A percentile compares a stretch with the other conserved stretches of the same genome.
These are phyloP conservation scores for Eilema griseolum DNA, from an alignment of 2,888 invertebrate genomes.

Conservation along the genomic window DNA sequence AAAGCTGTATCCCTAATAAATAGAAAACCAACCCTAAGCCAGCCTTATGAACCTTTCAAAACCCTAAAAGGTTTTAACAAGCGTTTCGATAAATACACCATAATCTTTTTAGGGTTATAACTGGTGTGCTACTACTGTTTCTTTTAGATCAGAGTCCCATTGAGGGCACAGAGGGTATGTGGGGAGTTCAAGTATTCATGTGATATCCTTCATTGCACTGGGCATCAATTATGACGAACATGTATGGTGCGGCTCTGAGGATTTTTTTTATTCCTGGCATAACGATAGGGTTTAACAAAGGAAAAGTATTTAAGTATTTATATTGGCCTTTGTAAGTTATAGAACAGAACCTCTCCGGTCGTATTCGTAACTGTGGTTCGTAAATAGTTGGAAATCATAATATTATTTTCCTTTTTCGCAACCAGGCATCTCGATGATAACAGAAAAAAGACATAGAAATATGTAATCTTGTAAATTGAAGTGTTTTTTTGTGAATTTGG, in stretches of 20 bases:
- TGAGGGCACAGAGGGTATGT: constrained; percentile 33
- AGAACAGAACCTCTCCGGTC: too few species aligned
- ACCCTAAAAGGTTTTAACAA: constrained; percentile 8
- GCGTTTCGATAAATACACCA: constrained; percentile 9
- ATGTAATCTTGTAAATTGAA: too few species aligned
- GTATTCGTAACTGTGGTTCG: too few species aligned
- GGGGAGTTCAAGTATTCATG: constrained; percentile 43
- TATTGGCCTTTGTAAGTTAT: too few species aligned
- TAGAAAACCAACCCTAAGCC: neutral
- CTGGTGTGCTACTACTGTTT: neutral
- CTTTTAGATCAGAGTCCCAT: constrained; percentile 39
- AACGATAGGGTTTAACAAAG: neutral
- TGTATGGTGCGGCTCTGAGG: constrained; percentile 31
- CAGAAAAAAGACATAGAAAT: too few species aligned
- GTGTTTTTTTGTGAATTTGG: too few species aligned
- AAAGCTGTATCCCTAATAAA: neutral
- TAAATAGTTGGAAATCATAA: too few species aligned
- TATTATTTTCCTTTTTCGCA: too few species aligned
- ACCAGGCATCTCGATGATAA: too few species aligned
- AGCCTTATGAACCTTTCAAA: constrained; percentile 6
- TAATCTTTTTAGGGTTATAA: neutral
- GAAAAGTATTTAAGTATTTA: too few species aligned
- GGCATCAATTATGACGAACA: constrained; percentile 48
- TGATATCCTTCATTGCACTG: constrained; percentile 51
- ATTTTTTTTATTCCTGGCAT: constrained; percentile 41